phyloP scores from a whole-genome alignment of 2,888 invertebrate species.

The Drosophila percnosoma region DNA sequence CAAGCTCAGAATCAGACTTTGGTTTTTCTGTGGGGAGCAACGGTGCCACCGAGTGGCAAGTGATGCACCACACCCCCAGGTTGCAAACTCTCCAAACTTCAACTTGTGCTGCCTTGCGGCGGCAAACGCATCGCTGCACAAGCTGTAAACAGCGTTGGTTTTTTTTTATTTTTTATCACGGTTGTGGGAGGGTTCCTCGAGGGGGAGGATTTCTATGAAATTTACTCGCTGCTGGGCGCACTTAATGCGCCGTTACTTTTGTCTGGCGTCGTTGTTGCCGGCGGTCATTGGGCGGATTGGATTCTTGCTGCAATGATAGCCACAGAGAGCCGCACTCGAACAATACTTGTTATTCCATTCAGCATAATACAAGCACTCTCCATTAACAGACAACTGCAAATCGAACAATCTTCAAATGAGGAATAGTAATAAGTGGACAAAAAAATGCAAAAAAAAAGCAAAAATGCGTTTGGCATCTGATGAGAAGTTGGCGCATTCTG shows the following conservation, averaged over 20 bases:
- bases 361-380: slow-evolving; percentile 38
- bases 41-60: slow-evolving; percentile 27
- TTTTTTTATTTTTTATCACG: background rate
- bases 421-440: slow-evolving; percentile 5
- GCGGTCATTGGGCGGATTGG: slow-evolving; percentile 32
- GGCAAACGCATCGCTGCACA: slow-evolving; percentile 68
- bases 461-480: background rate
- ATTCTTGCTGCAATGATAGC: slow-evolving; percentile 43
- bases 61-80: slow-evolving; percentile 23
- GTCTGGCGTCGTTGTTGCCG: slow-evolving; percentile 45
- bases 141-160: slow-evolving; percentile 22
- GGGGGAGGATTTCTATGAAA: slow-evolving; percentile 12
- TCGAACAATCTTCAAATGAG: slow-evolving; percentile 10
- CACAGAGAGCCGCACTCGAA: slow-evolving; percentile 31
- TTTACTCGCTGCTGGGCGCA: slow-evolving; percentile 57
- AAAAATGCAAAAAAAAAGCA: slow-evolving; percentile 7
- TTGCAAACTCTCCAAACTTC: slow-evolving; percentile 18
- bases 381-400: slow-evolving; percentile 38
- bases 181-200: background rate
- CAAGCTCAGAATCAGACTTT: slow-evolving; percentile 33
- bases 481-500: background rate
- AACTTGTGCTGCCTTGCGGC: slow-evolving; percentile 38
- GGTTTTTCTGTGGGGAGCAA: slow-evolving; percentile 8
- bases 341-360: slow-evolving; percentile 38
- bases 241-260: slow-evolving; percentile 67